Base-by-base conservation (phyloP, 1,140 invertebrate species). In the Diorhabda elongata region DNA sequence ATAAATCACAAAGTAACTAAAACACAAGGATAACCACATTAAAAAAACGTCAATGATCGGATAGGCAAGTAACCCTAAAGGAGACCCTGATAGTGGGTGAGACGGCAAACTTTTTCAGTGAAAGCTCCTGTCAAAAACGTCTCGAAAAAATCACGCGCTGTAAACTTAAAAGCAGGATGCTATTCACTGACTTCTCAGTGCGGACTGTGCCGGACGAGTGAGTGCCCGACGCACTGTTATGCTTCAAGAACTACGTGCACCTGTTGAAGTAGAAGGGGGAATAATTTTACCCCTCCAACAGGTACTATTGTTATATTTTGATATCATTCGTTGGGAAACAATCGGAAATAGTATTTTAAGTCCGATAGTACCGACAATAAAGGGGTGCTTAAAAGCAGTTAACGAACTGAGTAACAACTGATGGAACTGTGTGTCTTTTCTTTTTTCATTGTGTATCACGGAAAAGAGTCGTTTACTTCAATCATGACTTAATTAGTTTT, bases 151-250 rank as follows among this genome's bases (percentile, higher is more conserved):
- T 67, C 72, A 69, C 72, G 72, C 72, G 63, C 63, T 68, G 52
- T 66, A 11, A 44, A 45, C 11, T 69, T 56, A 63, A 66, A 45
- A 62, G 66, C 63, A 79, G 74, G 76, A 79, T 77, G 76, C 72
- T 69, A 74, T 73, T 77, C 70, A 69, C 71, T 72, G 76, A 79
- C 77, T 75, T 75, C 73, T 74, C 76, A 72, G 77, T 74, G 72
- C 72, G 77, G 78, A 81, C 79, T 81, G 78, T 81, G 79, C 77
- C 79, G 79, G 78, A 79, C 77, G 78, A 81, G 77, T 81, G 79
- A 81, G 74, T 80, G 78, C 76, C 75, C 75, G 75, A 63, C 73
- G 72, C 74, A 73, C 75, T 80, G 79, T 81, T 81, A 79, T 81
- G 79, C 76, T 80, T 81, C 77, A 81, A 78, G 79, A 80, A 79